These are phyloP conservation scores for Cricetomys ansorgei DNA, from an alignment of 2,113 vertebrate genomes.

Conservation along the genomic window DNA sequence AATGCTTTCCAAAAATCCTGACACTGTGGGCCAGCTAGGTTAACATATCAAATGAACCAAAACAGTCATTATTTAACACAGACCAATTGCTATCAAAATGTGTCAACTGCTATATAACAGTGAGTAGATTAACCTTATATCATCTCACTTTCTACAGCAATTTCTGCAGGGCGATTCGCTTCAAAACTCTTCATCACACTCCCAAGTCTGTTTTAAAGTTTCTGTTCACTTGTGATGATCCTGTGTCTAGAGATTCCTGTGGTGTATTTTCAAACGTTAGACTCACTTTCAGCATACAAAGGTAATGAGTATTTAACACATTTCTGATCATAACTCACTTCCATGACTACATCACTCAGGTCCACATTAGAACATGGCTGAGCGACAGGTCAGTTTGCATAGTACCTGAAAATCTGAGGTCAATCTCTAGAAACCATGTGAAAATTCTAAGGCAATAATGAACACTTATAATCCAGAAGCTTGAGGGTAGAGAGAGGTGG, in stretches of 20 bases:
- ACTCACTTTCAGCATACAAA: neutral
- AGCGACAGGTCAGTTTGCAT: too few species aligned
- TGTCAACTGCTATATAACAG: neutral
- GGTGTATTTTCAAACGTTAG: neutral
- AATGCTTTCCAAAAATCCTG: neutral
- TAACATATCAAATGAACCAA: neutral
- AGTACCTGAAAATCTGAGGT: neutral
- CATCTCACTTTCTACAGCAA: neutral
- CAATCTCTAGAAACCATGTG: too few species aligned
- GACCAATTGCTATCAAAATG: neutral
- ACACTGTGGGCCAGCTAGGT: neutral
- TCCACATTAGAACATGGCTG: neutral
- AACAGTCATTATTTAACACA: neutral
- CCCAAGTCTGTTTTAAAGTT: neutral
- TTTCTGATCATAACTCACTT: neutral
- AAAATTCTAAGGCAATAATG: neutral
- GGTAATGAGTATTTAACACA: neutral
- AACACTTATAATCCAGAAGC: neutral
- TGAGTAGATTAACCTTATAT: neutral
- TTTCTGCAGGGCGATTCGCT: neutral
- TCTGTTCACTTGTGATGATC: neutral
- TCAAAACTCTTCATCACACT: neutral
- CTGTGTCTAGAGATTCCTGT: rapidly evolving
- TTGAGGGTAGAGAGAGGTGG: too few species aligned
- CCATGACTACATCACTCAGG: neutral